These are phyloP conservation scores for Dunckerocampus dactyliophorus DNA, from an alignment of 2,113 vertebrate genomes.

Conservation along the genomic window DNA sequence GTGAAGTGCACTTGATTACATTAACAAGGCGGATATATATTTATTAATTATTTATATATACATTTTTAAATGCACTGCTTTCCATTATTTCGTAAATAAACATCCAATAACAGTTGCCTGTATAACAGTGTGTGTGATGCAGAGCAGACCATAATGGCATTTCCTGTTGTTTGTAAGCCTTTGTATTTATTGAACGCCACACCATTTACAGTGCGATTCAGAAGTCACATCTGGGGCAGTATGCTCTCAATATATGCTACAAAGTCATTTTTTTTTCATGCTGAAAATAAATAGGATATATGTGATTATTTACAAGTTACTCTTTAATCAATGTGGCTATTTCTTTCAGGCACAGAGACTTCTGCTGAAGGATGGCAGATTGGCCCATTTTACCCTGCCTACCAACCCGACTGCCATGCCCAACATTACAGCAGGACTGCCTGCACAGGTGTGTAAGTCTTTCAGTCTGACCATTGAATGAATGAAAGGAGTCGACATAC, in stretches of 20 bases:
- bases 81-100: background rate
- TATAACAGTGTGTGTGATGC: background rate
- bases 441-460: slow-evolving; percentile 65
- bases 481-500: background rate
- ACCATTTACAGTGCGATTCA: too few species aligned
- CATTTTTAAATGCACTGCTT: background rate
- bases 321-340: too few species aligned
- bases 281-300: background rate
- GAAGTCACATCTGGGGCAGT: too few species aligned
- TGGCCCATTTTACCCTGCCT: slow-evolving; percentile 74
- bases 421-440: slow-evolving; percentile 80
- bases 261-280: background rate
- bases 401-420: slow-evolving; percentile 69
- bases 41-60: background rate
- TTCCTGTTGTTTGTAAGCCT: slow-evolving; percentile 2
- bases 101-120: background rate
- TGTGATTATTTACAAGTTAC: background rate
- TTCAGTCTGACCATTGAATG: background rate
- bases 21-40: background rate
- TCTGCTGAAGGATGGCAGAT: slow-evolving; percentile 76
- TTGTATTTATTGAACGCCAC: too few species aligned
- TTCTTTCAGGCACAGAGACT: slow-evolving; percentile 65
- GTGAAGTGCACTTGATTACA: background rate
- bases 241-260: too few species aligned
- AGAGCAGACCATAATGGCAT: background rate